Evolutionary conservation across 2,113 vertebrate species (phyloP), one percentile per base, ranked within the genome.

Genomic region (Speoplatyrhinus poulsoni): DNA sequence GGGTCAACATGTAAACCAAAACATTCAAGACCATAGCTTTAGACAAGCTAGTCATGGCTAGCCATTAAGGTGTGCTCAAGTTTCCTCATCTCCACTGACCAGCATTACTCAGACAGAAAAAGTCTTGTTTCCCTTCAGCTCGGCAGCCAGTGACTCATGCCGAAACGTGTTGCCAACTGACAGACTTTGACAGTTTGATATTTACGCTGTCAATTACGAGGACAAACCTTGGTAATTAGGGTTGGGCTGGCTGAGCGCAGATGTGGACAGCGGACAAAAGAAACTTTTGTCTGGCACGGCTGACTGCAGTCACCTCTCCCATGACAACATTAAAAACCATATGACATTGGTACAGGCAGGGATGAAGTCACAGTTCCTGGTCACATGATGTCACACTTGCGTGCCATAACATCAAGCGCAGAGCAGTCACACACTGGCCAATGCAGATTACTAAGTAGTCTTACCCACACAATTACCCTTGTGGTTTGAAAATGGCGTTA

Each of bases 141-240:
- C 79, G 0, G 62, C 71, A 70, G 61, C 55, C 80, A 62, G 11
- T 91, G 88, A 92, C 82, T 91, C 90, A 90, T 56, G 12, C 74
- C 67, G 75, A 67, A 82, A 79, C 71, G 62, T 87, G 88, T 83
- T 77, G 83, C 86, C 83, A 71, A 76, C 79, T 67, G 84, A 88
- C 82, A 76, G 62, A 75, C 72, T 85, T 71, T 91, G 91, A 92
- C 89, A 90, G 80, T 90, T 88, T 87, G 76, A 90, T 90, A 91
- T 90, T 91, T 82, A 86, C 68, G 84, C 82, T 86, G 88, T 88
- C 89, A 91, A 75, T 87, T 89, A 79, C 82, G 57, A 67, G 82
- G 82, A 80, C 80, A 84, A 88, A 86, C 85, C 77, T 70, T 46
- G 70, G 87, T 83, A 90, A 91, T 92, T 91, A 87, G 77, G 70